Evolutionary conservation across 2,113 vertebrate species (phyloP).

Genomic region (Heliornis fulica): DNA sequence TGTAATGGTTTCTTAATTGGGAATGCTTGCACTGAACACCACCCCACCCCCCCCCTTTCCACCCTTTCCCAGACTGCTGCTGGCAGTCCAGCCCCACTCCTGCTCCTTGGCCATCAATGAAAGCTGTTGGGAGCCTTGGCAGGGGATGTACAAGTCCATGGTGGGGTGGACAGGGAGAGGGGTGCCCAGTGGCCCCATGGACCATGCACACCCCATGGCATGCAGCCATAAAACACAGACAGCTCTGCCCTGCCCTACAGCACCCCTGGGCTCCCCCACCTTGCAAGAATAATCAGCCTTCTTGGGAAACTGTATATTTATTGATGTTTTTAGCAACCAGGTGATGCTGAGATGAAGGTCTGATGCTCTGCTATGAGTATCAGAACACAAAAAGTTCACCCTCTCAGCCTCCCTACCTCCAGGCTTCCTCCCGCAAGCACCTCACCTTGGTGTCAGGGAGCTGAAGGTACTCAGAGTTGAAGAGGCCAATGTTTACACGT

Average conservation of each 20-base stretch:
- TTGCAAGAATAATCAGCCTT: not conserved
- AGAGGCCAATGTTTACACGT: not conserved
- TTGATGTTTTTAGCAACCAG: not conserved
- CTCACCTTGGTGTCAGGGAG: not conserved
- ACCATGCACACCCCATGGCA: accelerated
- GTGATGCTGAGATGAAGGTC: not conserved
- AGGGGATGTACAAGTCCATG: accelerated
- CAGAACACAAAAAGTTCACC: accelerated
- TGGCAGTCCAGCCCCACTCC: not conserved
- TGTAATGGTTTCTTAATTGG: not conserved
- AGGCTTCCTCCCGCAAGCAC: accelerated
- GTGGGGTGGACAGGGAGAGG: not conserved
- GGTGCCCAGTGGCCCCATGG: not conserved
- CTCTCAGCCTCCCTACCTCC: not conserved
- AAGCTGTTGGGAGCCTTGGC: not conserved
- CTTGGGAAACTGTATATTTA: not conserved
- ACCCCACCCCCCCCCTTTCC: not conserved
- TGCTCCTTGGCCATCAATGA: not conserved
- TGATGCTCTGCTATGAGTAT: not conserved
- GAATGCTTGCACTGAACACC: not conserved
- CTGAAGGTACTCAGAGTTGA: not conserved
- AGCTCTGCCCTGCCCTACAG: not conserved
- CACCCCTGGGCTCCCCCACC: not conserved
- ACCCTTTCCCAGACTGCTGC: not conserved
- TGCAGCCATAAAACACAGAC: not conserved